Conservation (phyloP, 2,113 vertebrate species). For the Cryptoleucopteryx plumbea region DNA sequence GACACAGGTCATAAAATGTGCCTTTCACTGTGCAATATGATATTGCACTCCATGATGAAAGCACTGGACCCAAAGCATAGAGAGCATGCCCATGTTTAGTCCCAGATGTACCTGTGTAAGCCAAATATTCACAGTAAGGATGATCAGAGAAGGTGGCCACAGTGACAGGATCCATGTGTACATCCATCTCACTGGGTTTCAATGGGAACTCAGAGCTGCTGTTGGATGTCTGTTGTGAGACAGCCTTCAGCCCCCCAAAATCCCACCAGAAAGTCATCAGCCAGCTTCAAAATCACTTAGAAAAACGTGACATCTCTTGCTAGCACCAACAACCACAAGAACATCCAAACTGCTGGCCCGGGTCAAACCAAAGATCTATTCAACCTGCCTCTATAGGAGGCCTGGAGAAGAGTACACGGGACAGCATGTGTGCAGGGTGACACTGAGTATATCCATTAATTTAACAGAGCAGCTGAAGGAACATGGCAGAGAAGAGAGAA, state of each 20-base stretch:
- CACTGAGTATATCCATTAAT: fast-evolving
- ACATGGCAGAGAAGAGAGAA: not conserved
- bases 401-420: not conserved
- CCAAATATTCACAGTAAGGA: not conserved
- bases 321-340: not conserved
- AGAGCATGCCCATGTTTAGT: not conserved
- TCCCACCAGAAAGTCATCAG: not conserved
- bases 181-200: not conserved
- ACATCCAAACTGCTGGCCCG: not conserved
- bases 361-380: not conserved
- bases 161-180: not conserved
- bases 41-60: not conserved
- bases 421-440: not conserved
- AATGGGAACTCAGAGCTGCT: not conserved
- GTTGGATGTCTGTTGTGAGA: not conserved
- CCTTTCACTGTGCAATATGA: fast-evolving
- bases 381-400: not conserved
- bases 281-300: not conserved
- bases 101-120: not conserved
- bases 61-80: not conserved
- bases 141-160: not conserved
- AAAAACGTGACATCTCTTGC: not conserved
- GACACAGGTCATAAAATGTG: not conserved
- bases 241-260: not conserved
- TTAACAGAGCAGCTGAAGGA: not conserved